Base-by-base conservation (phyloP, 2,113 vertebrate species). In the Polyodon spathula region DNA sequence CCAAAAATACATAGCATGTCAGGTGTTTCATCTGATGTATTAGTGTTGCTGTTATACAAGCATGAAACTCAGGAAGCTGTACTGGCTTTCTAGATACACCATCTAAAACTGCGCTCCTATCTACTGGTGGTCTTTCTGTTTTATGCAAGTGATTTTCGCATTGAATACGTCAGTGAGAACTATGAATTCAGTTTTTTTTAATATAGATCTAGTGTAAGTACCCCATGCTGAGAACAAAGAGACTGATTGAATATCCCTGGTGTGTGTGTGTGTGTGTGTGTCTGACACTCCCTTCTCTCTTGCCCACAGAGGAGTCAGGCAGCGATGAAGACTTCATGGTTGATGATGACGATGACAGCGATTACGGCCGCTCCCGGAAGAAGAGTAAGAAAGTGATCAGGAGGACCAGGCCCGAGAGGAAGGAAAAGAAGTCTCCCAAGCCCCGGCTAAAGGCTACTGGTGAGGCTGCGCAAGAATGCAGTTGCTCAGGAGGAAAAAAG, bases 391-490 rank as follows among this genome's bases (percentile, higher is more conserved):
- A 96, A 75, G 89, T 95, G 66, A 90, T 88, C 61, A 90, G 86
- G 78, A 90, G 91, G 69, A 86, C 91, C 62, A 91, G 90, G 71
- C 87, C 91, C 52, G 95, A 98, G 72, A 92, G 88, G 81, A 96
- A 93, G 86, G 95, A 98, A 88, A 97, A 95, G 88, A 98, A 97
- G 73, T 94, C 95, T 71, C 96, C 96, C 3, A 97, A 97, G 73
- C 96, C 96, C 61, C 82, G 96, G 72, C 92, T 97, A 93, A 98
- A 97, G 89, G 96, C 95, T 56, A 98, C 96, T 84, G 96, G 96
- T 98, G 76, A 78, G 77, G 54, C 27, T 27, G 27, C 2, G 27
- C 27, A 27, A 27, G 27, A 27, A 27, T 27, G 27, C 27, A 2
- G 27, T 27, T 27, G 27, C 27, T 27, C 3, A 3, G 27, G 27